Evolutionary conservation across 1,140 invertebrate genomes (phyloP).

Genomic region (Thaumetopoea pityocampa): DNA sequence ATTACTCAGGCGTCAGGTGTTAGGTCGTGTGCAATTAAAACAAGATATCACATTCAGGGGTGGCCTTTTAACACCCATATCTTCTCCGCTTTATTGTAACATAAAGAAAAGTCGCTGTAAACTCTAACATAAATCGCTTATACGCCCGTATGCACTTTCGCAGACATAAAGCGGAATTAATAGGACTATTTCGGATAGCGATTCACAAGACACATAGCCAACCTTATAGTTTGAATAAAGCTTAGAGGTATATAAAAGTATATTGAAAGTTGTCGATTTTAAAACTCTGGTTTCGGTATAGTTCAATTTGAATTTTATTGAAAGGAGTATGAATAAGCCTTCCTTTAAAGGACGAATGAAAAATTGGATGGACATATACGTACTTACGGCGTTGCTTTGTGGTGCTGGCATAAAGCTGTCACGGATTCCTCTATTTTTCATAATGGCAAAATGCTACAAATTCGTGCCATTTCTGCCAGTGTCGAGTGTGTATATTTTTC

Average conservation of each 20-base stretch:
- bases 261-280: constrained; percentile 66
- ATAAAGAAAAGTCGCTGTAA: constrained; percentile 68
- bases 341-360: constrained; percentile 1
- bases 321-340: constrained; percentile 9
- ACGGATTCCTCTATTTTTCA: no score
- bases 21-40: constrained; percentile 56
- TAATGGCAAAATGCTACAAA: no score
- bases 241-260: constrained; percentile 41
- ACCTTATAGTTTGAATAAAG: constrained; percentile 34
- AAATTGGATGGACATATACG: no score
- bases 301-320: constrained; percentile 28
- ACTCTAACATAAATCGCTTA: constrained; percentile 52
- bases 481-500: no score
- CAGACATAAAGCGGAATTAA: constrained; percentile 74
- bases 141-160: constrained; percentile 47
- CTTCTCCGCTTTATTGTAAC: constrained; percentile 57
- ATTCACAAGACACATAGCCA: constrained; percentile 53
- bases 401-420: no score
- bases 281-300: constrained; percentile 36
- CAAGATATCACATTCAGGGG: constrained; percentile 44
- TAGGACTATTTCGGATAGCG: constrained; percentile 64
- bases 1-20: constrained; percentile 57
- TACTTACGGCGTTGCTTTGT: no score
- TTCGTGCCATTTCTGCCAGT: no score
- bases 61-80: constrained; percentile 29